Conservation (phyloP, 2,888 invertebrate genomes). For the Argynnis bischoffii region DNA sequence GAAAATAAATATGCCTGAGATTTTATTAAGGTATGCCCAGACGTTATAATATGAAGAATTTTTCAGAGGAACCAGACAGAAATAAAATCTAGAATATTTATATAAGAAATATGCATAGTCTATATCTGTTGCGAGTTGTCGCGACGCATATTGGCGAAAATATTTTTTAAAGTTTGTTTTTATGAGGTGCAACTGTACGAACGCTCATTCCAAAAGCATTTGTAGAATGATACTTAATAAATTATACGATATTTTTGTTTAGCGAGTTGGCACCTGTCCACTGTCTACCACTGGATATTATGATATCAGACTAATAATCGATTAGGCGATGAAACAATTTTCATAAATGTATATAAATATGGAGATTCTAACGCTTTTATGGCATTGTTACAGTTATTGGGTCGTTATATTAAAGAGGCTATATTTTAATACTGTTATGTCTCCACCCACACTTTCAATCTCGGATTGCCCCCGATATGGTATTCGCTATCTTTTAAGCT, state of each 20-base stretch:
- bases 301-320: constrained; percentile 61
- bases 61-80: constrained; percentile 55
- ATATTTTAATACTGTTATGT: constrained; percentile 28
- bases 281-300: constrained; percentile 61
- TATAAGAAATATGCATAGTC: constrained; percentile 53
- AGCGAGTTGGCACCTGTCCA: constrained; percentile 74
- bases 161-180: constrained; percentile 71
- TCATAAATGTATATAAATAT: constrained; percentile 36
- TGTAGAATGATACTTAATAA: constrained; percentile 76
- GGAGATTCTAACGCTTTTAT: constrained; percentile 9
- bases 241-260: constrained; percentile 79
- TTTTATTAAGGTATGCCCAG: not conserved
- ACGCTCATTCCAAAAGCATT: constrained; percentile 65
- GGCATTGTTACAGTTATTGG: constrained; percentile 22
- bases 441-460: constrained; percentile 30
- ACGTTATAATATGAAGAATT: constrained; percentile 46
- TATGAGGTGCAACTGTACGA: constrained; percentile 76
- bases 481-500: constrained; percentile 55
- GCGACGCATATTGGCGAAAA: constrained; percentile 53
- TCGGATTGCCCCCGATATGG: constrained; percentile 52
- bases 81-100: constrained; percentile 56
- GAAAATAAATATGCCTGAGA: too few species aligned
- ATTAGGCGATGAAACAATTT: constrained; percentile 51
- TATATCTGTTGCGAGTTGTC: constrained; percentile 51
- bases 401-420: constrained; percentile 13